Evolutionary conservation across 2,113 vertebrate species (phyloP).

Genomic region (Patagioenas fasciata): DNA sequence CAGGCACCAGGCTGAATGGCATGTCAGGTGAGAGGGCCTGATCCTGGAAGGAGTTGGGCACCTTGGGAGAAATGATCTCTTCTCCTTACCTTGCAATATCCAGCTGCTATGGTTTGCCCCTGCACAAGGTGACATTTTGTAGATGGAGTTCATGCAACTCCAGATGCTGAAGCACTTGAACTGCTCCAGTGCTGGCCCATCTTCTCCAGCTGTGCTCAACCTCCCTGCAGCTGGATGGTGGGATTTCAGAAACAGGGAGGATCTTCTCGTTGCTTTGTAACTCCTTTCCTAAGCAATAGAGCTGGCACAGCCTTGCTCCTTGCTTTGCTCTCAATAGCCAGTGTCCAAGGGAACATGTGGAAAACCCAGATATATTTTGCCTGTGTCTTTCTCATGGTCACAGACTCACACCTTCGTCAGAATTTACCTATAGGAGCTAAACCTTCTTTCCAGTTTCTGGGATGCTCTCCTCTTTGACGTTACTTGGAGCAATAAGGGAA

Average conservation of each 20-base stretch:
- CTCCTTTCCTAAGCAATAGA: not conserved
- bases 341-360: not conserved
- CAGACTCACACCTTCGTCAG: no score
- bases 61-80: accelerated
- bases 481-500: not conserved
- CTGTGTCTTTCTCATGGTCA: not conserved
- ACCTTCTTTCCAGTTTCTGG: not conserved
- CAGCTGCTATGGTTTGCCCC: accelerated
- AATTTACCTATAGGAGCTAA: not conserved
- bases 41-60: slow-evolving; percentile 10
- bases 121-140: not conserved
- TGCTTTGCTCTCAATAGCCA: not conserved
- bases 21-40: slow-evolving; percentile 16
- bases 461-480: not conserved
- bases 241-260: accelerated
- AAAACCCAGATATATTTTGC: not conserved
- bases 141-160: not conserved
- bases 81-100: accelerated
- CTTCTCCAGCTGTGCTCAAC: not conserved
- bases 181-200: not conserved
- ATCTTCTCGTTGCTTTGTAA: not conserved
- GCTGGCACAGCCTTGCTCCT: not conserved
- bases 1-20: slow-evolving; percentile 33
- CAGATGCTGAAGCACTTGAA: not conserved
- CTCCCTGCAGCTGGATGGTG: not conserved